Evolutionary conservation across 2,797 vertebrate genomes (phyloP).

Genomic region (Lagodon rhomboides): DNA sequence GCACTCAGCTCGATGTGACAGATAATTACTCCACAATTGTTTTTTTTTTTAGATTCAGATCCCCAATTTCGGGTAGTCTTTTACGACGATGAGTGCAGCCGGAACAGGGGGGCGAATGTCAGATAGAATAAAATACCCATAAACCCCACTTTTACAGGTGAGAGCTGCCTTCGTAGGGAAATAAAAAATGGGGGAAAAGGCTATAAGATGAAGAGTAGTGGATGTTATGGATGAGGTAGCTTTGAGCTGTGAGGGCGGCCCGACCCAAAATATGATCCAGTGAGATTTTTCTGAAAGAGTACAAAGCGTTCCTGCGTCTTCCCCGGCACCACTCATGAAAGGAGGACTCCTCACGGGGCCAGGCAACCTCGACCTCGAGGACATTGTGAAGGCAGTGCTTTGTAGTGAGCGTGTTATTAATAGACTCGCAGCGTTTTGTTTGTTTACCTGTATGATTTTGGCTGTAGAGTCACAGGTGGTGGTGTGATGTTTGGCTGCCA

Average conservation of each 20-base stretch:
- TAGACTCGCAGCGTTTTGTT: not conserved
- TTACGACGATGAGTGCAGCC: not conserved
- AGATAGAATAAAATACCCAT: not conserved
- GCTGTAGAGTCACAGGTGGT: conserved; percentile 1
- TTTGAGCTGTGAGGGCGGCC: not conserved
- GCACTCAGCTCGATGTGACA: conserved; percentile 19
- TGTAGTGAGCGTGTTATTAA: conserved; percentile 4
- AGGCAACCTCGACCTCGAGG: conserved; percentile 32
- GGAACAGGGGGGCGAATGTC: not conserved
- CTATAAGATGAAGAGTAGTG: not conserved
- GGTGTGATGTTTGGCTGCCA: not conserved
- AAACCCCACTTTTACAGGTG: not conserved
- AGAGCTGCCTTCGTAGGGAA: not conserved
- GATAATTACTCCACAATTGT: conserved; percentile 29
- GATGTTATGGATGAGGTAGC: not conserved
- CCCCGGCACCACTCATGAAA: conserved; percentile 18
- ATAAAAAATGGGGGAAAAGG: not conserved
- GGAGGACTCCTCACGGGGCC: conserved; percentile 11
- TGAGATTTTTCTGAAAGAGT: not conserved
- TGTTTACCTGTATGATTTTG: not conserved
- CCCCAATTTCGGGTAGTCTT: not conserved
- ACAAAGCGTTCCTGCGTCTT: not conserved
- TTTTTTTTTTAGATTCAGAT: conserved; percentile 21
- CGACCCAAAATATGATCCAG: conserved; percentile 3
- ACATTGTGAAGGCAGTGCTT: conserved; percentile 25